Conservation (phyloP, 2,113 vertebrate genomes). For the Rhynchopsitta pachyrhyncha region DNA sequence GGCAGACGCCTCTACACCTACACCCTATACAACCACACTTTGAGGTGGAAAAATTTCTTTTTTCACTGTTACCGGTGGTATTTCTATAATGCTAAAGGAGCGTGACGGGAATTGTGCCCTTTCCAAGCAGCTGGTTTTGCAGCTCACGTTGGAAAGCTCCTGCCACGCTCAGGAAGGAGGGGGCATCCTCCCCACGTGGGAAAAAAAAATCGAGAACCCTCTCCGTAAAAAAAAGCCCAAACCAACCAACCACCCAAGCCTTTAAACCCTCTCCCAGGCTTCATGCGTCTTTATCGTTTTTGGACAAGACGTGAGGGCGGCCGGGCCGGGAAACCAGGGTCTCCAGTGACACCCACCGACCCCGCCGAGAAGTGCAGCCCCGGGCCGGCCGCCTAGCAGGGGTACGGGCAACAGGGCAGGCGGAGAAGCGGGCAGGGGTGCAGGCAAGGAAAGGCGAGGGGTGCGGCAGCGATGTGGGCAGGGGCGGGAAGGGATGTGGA, state of each 20-base stretch:
- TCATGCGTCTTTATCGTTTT: background rate
- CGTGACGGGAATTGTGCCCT: background rate
- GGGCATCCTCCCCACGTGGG: background rate
- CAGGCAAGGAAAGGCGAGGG: background rate
- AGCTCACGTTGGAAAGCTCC: background rate
- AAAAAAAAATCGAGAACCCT: background rate
- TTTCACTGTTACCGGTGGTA: background rate
- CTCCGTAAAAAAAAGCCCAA: background rate
- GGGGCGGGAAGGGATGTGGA: background rate
- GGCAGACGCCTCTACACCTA: background rate
- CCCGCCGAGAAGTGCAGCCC: constrained; percentile 52
- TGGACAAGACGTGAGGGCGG: background rate
- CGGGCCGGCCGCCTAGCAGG: background rate
- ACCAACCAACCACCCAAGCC: background rate
- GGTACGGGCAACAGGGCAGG: background rate
- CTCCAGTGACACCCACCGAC: constrained; percentile 72
- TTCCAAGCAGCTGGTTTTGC: background rate
- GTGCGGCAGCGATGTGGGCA: too few relatives aligned
- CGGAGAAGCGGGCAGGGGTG: background rate
- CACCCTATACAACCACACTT: background rate
- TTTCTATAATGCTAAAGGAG: background rate
- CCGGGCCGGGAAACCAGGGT: background rate
- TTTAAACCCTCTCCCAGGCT: background rate
- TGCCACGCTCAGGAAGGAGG: background rate
- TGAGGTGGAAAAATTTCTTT: rapidly evolving